Evolutionary conservation across 2,888 invertebrate species (phyloP).

Genomic region (Ennomos fuscantarius): DNA sequence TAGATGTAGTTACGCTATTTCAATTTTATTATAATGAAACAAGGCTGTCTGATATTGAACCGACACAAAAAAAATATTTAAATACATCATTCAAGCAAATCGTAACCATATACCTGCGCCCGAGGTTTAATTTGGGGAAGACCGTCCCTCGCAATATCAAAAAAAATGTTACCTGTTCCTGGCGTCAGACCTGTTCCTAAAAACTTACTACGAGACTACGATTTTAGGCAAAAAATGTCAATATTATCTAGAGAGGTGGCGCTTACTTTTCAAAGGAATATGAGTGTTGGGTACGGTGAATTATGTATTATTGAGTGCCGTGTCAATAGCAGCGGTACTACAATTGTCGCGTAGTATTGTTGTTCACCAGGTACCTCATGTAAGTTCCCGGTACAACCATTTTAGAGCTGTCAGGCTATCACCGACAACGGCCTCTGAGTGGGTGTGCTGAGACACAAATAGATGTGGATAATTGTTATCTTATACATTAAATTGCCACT

Average conservation of each 20-base stretch:
- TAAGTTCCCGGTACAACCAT: constrained; percentile 25
- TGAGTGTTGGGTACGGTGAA: constrained; percentile 46
- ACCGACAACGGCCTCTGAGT: constrained; percentile 50
- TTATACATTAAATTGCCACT: constrained; percentile 34
- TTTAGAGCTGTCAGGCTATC: constrained; percentile 44
- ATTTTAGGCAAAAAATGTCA: constrained; percentile 54
- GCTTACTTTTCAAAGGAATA: constrained; percentile 67
- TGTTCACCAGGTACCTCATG: constrained; percentile 24
- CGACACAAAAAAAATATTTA: background rate
- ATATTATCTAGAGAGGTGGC: constrained; percentile 66
- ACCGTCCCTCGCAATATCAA: constrained; percentile 52
- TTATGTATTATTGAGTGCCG: constrained; percentile 56
- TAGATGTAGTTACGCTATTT: no score
- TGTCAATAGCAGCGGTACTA: constrained; percentile 47
- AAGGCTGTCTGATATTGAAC: background rate
- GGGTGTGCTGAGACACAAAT: constrained; percentile 54
- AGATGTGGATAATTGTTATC: constrained; percentile 47
- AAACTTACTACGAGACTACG: constrained; percentile 75
- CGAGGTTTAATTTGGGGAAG: constrained; percentile 60
- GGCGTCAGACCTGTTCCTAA: constrained; percentile 58
- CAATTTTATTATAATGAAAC: background rate
- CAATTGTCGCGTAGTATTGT: constrained; percentile 39
- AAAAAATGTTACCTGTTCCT: constrained; percentile 67
- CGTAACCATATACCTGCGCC: constrained; percentile 47
- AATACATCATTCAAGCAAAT: constrained; percentile 43